These are phyloP conservation scores for Mycetomoellerius zeteki DNA, from an alignment of 1,140 invertebrate genomes.

Conservation along the genomic window DNA sequence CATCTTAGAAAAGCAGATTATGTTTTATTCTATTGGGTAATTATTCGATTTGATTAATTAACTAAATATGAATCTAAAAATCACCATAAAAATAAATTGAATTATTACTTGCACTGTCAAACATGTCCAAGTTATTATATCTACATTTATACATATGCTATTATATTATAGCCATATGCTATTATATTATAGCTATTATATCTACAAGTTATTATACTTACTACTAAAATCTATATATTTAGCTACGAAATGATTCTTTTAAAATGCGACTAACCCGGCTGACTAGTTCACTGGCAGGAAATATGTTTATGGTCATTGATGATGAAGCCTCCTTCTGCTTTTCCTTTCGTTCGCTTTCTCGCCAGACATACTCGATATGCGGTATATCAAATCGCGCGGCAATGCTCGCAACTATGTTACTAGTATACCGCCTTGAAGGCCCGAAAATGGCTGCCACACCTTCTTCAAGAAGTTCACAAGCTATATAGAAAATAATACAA, in stretches of 20 bases:
- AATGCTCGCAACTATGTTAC: constrained; percentile 90
- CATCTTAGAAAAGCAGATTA: not conserved
- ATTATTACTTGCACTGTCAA: not conserved
- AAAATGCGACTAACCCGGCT: constrained; percentile 41
- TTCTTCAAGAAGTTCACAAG: constrained; percentile 88
- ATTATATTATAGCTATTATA: too few species aligned
- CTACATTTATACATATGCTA: too few species aligned
- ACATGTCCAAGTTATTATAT: not conserved
- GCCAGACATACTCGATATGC: constrained; percentile 86
- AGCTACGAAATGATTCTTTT: not conserved
- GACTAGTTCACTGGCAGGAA: constrained; percentile 62
- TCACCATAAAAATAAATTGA: not conserved
- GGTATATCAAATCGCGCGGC: constrained; percentile 90
- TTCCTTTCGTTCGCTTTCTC: constrained; percentile 67
- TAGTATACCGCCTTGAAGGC: constrained; percentile 89
- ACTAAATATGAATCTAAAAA: not conserved
- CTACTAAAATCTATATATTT: not conserved
- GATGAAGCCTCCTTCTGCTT: constrained; percentile 21
- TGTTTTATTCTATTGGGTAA: too few species aligned
- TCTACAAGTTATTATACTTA: too few species aligned
- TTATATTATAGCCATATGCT: too few species aligned
- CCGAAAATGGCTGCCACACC: constrained; percentile 94
- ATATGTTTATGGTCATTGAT: constrained; percentile 87
- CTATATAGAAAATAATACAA: constrained; percentile 78
- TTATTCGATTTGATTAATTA: not conserved